Evolutionary conservation across 2,113 vertebrate genomes (phyloP), one percentile per base, ranked within the genome.

Genomic region (Sapayoa aenigma): DNA sequence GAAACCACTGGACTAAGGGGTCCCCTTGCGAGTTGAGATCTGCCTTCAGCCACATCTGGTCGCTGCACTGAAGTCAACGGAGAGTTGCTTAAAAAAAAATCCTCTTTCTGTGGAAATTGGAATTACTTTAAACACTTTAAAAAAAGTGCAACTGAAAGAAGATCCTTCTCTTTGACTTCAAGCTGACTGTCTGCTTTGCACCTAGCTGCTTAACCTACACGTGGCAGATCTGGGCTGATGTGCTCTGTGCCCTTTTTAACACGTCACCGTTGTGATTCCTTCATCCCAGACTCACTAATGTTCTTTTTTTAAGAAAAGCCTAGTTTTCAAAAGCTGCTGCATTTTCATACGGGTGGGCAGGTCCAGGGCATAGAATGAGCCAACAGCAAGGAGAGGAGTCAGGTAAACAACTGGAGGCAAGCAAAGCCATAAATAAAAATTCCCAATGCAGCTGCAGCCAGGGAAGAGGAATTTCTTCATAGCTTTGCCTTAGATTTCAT

Each of bases 101-200:
- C 21, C 46, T 41, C 35, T 74, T 87, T 68, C 49, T 81, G 58
- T 78, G 53, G 21, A 31, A 60, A 84, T 42, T 76, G 58, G 69
- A 90, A 84, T 60, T 49, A 67, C 80, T 77, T 41, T 47, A 90
- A 42, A 55, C 30, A 35, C 25, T 39, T 88, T 10, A 3, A 30
- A 53, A 30, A 33, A 73, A 62, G 6, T 17, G 18, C n/a, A 44
- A 58, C 33, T 1, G 4, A 75, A 80, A 90, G 84, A 86, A 85
- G 35, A 86, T 60, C 55, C 60, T 93, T 81, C 88, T 76, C 92
- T 92, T 60, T 96, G 95, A 96, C 94, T 93, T 96, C 79, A 91
- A 75, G 41, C 53, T 90, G 88, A 62, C 83, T 92, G 83, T 84
- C 75, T 95, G 94, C 96, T 96, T 97, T 84, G 86, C 52, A 41